Conservation (phyloP, 2,888 invertebrate genomes). For the Galerucella calmariensis region DNA sequence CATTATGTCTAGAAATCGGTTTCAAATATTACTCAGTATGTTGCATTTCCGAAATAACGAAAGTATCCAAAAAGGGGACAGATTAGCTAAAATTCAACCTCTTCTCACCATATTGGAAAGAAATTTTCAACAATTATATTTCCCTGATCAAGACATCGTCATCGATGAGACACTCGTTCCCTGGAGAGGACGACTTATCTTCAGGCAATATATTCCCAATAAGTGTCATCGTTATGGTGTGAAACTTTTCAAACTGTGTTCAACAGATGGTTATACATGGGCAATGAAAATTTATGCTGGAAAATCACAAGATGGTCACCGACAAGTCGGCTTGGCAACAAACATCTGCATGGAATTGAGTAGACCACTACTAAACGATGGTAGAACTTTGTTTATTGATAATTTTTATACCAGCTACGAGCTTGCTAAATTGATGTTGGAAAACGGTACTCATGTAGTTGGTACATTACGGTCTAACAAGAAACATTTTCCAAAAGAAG, state of each 20-base stretch:
- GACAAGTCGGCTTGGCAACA: constrained; percentile 25
- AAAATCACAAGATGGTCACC: constrained; percentile 21
- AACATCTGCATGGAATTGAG: constrained; percentile 31
- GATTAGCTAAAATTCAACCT: too few species aligned
- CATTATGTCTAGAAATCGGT: too few species aligned
- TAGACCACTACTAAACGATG: constrained; percentile 40
- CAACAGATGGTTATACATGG: constrained; percentile 33
- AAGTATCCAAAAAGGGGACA: too few species aligned
- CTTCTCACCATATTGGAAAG: too few species aligned
- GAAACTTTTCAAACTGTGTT: constrained; percentile 37
- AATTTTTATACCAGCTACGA: constrained; percentile 50
- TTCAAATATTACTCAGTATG: too few species aligned
- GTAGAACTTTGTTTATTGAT: constrained; percentile 4
- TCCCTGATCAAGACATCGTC: too few species aligned
- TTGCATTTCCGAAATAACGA: too few species aligned
- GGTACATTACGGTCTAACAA: constrained; percentile 50
- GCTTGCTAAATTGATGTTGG: constrained; percentile 37
- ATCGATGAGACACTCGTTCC: too few species aligned
- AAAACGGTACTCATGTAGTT: constrained; percentile 54
- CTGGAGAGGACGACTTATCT: too few species aligned
- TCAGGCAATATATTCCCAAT: not conserved
- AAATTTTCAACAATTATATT: too few species aligned
- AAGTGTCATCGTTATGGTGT: constrained; percentile 21
- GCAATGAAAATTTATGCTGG: constrained; percentile 28
- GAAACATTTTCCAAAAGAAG: constrained; percentile 35